Conservation (phyloP, 2,797 vertebrate species). For the Corythornis leucogaster region DNA sequence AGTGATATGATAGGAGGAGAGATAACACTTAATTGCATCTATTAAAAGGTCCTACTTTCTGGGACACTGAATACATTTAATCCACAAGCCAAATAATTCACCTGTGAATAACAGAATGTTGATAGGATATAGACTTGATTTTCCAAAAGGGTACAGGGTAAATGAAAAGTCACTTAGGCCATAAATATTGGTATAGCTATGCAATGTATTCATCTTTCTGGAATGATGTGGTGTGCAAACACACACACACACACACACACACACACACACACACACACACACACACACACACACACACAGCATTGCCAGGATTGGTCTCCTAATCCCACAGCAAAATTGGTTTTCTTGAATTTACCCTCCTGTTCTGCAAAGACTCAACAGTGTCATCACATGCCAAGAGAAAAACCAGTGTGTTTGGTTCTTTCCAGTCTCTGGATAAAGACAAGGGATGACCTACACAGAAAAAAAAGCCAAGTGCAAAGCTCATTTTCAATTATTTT, state of each 20-base stretch:
- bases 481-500: not conserved
- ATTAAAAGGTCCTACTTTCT: not conserved
- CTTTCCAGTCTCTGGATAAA: not conserved
- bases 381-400: fast-evolving
- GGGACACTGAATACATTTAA: not conserved
- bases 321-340: not conserved
- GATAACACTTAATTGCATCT: not conserved
- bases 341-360: not conserved
- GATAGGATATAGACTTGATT: not conserved
- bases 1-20: not conserved
- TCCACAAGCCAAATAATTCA: not conserved
- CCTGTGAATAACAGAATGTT: not conserved
- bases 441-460: not conserved
- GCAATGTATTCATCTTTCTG: not conserved
- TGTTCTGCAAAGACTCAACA: not conserved
- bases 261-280: too few relatives aligned
- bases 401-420: fast-evolving
- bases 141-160: not conserved
- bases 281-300: too few relatives aligned
- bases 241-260: not conserved
- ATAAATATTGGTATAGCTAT: not conserved
- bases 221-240: not conserved
- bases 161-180: not conserved
- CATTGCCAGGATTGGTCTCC: not conserved
- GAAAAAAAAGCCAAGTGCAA: not conserved